Percentiles rank a stretch among this genome's conserved stretches.
phyloP scores from a whole-genome alignment of 2,113 vertebrate genomes.

The Cyprinodon brontotheroides region DNA sequence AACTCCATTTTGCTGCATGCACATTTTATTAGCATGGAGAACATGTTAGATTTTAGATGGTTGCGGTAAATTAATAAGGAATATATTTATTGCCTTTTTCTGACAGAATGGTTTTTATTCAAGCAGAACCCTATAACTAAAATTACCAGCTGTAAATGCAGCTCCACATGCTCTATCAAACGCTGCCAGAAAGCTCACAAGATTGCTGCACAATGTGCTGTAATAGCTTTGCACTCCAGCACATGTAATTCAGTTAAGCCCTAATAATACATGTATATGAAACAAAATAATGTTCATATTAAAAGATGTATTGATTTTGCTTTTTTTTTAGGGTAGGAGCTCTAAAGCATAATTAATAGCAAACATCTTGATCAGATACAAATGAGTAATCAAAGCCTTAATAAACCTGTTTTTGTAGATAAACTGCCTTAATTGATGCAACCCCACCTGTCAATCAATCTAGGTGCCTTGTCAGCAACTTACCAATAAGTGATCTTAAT shows the following conservation, averaged over 20 bases:
- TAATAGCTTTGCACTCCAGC: background rate
- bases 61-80: background rate
- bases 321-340: too few relatives aligned
- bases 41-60: background rate
- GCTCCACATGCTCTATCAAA: background rate
- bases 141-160: background rate
- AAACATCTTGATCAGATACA: too few relatives aligned
- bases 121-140: background rate
- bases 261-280: background rate
- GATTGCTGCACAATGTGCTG: background rate
- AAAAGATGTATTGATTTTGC: too few relatives aligned
- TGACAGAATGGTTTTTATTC: background rate
- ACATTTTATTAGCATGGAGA: background rate
- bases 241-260: background rate
- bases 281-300: background rate
- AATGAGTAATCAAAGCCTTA: too few relatives aligned
- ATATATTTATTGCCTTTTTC: background rate
- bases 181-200: background rate
- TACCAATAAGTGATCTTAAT: too few relatives aligned
- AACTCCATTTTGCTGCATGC: constrained; percentile 16
- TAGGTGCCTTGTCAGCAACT: too few relatives aligned
- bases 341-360: too few relatives aligned
- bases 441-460: too few relatives aligned
- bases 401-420: too few relatives aligned
- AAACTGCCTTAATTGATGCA: too few relatives aligned